Percentiles rank a stretch among this genome's conserved stretches.
These are phyloP conservation scores for Unio pictorum DNA, from an alignment of 2,888 invertebrate species.

Conservation along the genomic window DNA sequence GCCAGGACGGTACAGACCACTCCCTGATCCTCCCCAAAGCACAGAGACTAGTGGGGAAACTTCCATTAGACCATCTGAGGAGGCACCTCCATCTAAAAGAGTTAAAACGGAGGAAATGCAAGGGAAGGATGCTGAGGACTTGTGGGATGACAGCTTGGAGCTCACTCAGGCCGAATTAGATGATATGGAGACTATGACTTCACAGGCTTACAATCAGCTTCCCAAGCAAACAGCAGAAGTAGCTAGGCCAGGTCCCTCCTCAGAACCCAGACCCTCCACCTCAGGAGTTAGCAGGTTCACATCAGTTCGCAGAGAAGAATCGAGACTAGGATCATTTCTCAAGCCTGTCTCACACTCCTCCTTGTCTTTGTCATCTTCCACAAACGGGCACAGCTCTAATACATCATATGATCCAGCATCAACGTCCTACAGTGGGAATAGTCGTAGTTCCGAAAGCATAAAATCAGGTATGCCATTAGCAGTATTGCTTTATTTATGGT, in stretches of 20 bases:
- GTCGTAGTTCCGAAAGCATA: slow-evolving; percentile 15
- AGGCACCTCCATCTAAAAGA: slow-evolving; percentile 40
- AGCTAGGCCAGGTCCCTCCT: background rate
- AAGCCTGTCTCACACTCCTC: slow-evolving; percentile 10
- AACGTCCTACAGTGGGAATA: slow-evolving; percentile 5
- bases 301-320: background rate
- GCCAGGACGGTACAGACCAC: too few relatives aligned
- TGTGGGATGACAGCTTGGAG: slow-evolving; percentile 45
- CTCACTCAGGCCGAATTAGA: slow-evolving; percentile 45
- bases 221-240: background rate
- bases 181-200: slow-evolving; percentile 31
- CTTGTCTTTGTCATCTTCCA: slow-evolving; percentile 4
- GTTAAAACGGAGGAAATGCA: slow-evolving; percentile 33
- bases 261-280: background rate
- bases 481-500: too few relatives aligned
- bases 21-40: too few relatives aligned
- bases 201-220: slow-evolving; percentile 20
- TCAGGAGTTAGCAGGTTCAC: background rate
- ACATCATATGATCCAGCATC: too few relatives aligned
- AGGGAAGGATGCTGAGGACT: slow-evolving; percentile 38
- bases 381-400: background rate
- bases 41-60: too few relatives aligned
- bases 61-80: too few relatives aligned
- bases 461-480: slow-evolving; percentile 14
- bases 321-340: background rate